Percentiles rank a stretch among this genome's conserved stretches.
Evolutionary conservation across 1,140 invertebrate genomes (phyloP).

Genomic region (Eriocheir sinensis): DNA sequence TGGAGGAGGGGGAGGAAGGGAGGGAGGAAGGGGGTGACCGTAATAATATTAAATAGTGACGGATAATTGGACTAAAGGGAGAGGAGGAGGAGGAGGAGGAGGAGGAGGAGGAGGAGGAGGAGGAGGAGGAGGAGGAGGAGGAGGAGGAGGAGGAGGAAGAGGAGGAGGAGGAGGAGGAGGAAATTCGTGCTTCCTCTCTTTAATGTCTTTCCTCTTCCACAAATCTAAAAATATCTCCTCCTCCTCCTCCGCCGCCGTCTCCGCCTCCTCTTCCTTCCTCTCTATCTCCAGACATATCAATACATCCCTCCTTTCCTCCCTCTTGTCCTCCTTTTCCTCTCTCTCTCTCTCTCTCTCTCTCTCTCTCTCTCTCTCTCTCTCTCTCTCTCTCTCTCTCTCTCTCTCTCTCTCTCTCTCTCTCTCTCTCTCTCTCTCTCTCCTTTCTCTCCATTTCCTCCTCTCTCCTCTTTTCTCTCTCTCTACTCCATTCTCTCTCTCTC

Average conservation of each 20-base stretch:
- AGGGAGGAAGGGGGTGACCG: too few species aligned
- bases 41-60: too few species aligned
- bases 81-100: background rate
- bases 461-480: background rate
- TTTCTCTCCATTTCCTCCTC: background rate
- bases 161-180: too few species aligned
- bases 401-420: background rate
- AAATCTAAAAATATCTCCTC: too few species aligned
- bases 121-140: background rate
- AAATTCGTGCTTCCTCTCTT: too few species aligned
- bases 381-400: background rate
- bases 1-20: background rate
- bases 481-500: too few species aligned
- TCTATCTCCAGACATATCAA: background rate
- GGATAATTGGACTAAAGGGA: too few species aligned
- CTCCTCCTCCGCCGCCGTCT: too few species aligned
- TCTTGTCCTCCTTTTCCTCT: background rate
- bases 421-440: background rate
- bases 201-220: too few species aligned
- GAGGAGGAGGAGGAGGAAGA: too few species aligned
- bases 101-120: background rate
- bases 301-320: background rate
- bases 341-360: background rate
- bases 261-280: too few species aligned
- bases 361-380: constrained; percentile 21